Evolutionary conservation across 1,140 invertebrate genomes (phyloP), one percentile per base, ranked within the genome.

Genomic region (Pseudoatta argentina): DNA sequence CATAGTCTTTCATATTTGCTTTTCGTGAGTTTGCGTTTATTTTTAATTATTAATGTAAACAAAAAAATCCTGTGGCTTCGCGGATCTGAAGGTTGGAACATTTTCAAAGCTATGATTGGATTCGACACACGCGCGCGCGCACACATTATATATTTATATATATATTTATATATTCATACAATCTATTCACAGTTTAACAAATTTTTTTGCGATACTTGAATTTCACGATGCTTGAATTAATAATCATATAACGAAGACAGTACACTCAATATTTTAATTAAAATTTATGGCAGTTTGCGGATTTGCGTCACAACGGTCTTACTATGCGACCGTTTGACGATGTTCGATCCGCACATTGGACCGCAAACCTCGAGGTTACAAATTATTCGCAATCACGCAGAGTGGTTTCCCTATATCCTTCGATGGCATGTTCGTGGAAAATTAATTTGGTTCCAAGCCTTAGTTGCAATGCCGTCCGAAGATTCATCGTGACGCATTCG

Each of bases 361-460:
- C 87, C 82, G 71, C 87, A 88, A 73, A 88, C 71, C 72, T 75
- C 39, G 71, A 67, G 87, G 66, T 88, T 89, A 88, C 87, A 89
- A 89, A 89, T 89, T 85, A 83, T 77, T 79, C 61, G 87, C 88
- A 89, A 89, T 89, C 87, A 89, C 73, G 39, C 81, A 75, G 82
- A 89, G 88, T 89, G 88, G 88, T 78, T 83, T 69, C 73, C 88
- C 81, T 85, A 85, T 89, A 87, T 89, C 83, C 83, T 85, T 79
- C 83, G 83, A 85, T 78, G 48, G 83, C 73, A 85, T 85, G 75
- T 64, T 79, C 75, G 75, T 64, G 72, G 75, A 85, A 85, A 85
- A 77, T 78, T 85, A 85, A 85, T 85, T 85, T 79, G 48, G 73
- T 77, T 85, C 30, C 75, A 14, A 79, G 59, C 75, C 75, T 79